Evolutionary conservation across 2,797 vertebrate species (phyloP), one percentile per base, ranked within the genome.

Genomic region (Crypturellus tataupa): DNA sequence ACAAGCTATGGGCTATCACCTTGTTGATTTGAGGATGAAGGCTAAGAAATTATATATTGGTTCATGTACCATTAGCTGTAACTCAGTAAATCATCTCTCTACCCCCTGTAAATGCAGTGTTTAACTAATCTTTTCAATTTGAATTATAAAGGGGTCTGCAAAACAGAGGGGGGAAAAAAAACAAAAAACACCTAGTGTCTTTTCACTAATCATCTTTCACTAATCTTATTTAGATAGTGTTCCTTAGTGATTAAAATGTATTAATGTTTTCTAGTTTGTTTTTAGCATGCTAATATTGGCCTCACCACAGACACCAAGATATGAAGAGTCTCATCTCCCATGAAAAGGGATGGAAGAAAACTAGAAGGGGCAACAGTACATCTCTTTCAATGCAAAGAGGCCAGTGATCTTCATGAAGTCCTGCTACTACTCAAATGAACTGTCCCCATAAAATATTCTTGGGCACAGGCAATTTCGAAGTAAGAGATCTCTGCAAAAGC

Each of bases 61-160:
- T 62, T 90, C 49, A 82, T 5, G 21, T 33, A 86, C 27, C 9
- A 1, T 4, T 27, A 44, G 37, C 42, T 77, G 7, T 24, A 91
- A 73, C 25, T 72, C 29, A 35, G 40, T 20, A 91, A 92, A 70
- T 21, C 31, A 31, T 25, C 73, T 11, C 44, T 58, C 39, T 53
- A 53, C 19, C 42, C 3, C 2, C n/a, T 70, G 0, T 16, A 81
- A 85, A 9, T 8, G 16, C 7, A 59, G 10, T 1, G 2, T 56
- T 55, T 82, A 84, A 33, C 47, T 67, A 71, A n/a, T n/a, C 8
- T 53, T 86, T 37, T 19, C 51, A 35, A 85, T 46, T 70, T 42
- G 71, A 70, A 81, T 49, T 49, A 58, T 17, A 93, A 86, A 86
- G 76, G 21, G 23, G 31, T 85, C 42, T 56, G 24, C 49, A 65